phyloP scores from a whole-genome alignment of 1,140 invertebrate genomes.

The Hesperophylax magnus region DNA sequence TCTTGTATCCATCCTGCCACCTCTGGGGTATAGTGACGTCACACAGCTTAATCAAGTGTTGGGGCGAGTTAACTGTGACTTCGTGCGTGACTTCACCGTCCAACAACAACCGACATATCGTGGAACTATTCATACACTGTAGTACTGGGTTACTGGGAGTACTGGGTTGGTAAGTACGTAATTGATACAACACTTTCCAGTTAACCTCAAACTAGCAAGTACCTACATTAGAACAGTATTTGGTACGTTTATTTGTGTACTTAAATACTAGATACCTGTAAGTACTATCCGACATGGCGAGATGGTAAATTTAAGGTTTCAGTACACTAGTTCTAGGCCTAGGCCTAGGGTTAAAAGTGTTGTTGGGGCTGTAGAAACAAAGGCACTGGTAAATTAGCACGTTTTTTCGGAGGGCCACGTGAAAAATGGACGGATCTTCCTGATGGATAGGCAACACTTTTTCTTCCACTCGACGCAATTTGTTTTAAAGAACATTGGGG shows the following conservation, averaged over 20 bases:
- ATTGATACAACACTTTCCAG: too few species aligned
- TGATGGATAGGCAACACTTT: constrained; percentile 54
- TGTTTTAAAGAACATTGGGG: constrained; percentile 42
- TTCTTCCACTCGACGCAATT: constrained; percentile 47
- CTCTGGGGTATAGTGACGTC: constrained; percentile 39
- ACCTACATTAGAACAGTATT: too few species aligned
- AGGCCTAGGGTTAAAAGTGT: constrained; percentile 33
- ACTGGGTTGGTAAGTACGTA: neutral
- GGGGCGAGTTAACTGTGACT: constrained; percentile 12
- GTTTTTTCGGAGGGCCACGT: constrained; percentile 49
- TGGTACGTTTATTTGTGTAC: neutral
- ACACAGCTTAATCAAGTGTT: constrained; percentile 45
- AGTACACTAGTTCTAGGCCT: neutral
- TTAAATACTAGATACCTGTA: neutral
- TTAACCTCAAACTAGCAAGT: too few species aligned
- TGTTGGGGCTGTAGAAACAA: constrained; percentile 40
- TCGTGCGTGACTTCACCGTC: constrained; percentile 5
- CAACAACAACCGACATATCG: too few species aligned
- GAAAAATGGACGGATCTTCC: constrained; percentile 57
- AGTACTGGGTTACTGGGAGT: neutral
- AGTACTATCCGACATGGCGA: neutral
- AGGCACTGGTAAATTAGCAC: constrained; percentile 54
- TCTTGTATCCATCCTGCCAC: neutral
- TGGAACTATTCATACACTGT: neutral
- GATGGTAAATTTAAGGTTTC: neutral